Percentiles rank a stretch among this genome's conserved stretches.
These are phyloP conservation scores for Bubo bubo DNA, from an alignment of 2,113 vertebrate genomes.

Conservation along the genomic window DNA sequence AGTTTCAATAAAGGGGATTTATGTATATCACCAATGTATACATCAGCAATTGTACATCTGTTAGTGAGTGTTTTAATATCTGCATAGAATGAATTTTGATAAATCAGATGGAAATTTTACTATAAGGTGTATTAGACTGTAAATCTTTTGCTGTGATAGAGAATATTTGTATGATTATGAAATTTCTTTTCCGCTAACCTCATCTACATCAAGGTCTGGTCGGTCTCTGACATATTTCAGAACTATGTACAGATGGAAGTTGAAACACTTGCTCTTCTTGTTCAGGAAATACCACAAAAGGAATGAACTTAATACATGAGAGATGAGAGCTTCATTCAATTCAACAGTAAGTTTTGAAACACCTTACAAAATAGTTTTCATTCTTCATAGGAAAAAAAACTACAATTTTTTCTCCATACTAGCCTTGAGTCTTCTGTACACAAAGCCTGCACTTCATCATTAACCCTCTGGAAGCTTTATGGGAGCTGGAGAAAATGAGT, in stretches of 20 bases:
- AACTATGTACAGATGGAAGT: constrained; percentile 52
- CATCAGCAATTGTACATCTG: background rate
- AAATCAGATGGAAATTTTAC: constrained; percentile 30
- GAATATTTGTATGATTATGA: constrained; percentile 17
- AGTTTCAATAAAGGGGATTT: background rate
- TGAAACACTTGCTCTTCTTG: constrained; percentile 4
- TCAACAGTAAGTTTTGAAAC: background rate
- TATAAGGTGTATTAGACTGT: background rate
- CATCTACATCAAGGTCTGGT: constrained; percentile 39
- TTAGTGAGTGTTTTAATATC: background rate
- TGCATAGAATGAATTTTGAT: background rate
- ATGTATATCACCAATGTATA: background rate
- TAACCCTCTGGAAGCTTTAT: background rate
- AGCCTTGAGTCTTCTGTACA: background rate
- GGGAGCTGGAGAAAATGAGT: background rate
- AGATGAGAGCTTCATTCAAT: background rate
- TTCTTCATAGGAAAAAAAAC: background rate
- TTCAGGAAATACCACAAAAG: constrained; percentile 33
- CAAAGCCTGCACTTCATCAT: background rate
- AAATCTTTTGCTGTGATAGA: constrained; percentile 25
- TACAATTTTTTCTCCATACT: background rate
- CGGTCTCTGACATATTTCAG: constrained; percentile 24
- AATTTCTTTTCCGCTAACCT: constrained; percentile 42
- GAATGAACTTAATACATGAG: background rate
- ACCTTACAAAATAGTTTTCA: background rate